Conservation (phyloP, 2,888 invertebrate genomes). For the Xiphydria camelus region DNA sequence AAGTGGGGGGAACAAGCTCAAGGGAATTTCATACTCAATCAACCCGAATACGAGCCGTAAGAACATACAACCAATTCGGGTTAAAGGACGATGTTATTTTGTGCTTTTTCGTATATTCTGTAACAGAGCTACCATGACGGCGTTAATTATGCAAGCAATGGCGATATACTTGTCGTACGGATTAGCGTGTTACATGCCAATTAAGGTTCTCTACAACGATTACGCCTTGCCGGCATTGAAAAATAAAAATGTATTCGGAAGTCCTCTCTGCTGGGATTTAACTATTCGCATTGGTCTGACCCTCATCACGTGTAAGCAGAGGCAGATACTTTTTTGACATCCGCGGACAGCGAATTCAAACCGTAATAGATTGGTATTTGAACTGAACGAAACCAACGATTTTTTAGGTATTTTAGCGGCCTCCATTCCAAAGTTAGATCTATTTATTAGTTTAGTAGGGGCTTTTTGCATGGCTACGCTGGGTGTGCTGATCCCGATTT, state of each 20-base stretch:
- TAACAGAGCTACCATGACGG: conserved; percentile 23
- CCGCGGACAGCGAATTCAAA: background rate
- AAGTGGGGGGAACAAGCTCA: conserved; percentile 32
- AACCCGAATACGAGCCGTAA: conserved; percentile 30
- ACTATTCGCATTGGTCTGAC: conserved; percentile 33
- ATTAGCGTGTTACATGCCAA: conserved; percentile 40
- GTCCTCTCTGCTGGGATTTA: conserved; percentile 29
- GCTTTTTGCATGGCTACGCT: conserved; percentile 33
- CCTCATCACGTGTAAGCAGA: conserved; percentile 30
- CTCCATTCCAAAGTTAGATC: conserved; percentile 33
- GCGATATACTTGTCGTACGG: conserved; percentile 39
- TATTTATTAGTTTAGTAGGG: conserved; percentile 36
- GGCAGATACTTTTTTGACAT: background rate
- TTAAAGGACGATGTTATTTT: background rate
- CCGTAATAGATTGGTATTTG: background rate
- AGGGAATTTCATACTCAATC: conserved; percentile 39
- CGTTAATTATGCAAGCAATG: conserved; percentile 32
- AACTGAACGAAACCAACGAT: background rate
- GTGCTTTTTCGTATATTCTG: background rate
- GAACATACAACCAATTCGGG: background rate
- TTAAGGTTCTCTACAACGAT: conserved; percentile 28
- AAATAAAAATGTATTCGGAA: conserved; percentile 21
- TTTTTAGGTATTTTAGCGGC: conserved; percentile 32
- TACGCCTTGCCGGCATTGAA: conserved; percentile 29
- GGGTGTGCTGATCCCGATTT: conserved; percentile 34